Evolutionary conservation across 2,888 invertebrate species (phyloP).

Genomic region (Diarsia dahlii): DNA sequence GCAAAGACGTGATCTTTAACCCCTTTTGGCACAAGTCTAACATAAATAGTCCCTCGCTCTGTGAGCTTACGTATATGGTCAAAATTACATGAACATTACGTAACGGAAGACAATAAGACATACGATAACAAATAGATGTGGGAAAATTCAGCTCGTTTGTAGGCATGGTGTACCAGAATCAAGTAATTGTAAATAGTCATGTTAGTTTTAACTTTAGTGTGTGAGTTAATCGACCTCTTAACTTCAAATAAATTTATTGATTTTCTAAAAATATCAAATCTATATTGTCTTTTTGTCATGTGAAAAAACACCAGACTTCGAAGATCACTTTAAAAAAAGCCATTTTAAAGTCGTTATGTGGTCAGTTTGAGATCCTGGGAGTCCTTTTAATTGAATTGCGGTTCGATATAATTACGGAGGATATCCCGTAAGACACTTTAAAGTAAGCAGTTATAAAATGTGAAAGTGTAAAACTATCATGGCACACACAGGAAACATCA

Average conservation of each 20-base stretch:
- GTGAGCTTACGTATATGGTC: slow-evolving; percentile 28
- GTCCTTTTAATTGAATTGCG: slow-evolving; percentile 4
- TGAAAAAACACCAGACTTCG: background rate
- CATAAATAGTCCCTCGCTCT: background rate
- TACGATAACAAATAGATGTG: slow-evolving; percentile 16
- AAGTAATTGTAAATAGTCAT: background rate
- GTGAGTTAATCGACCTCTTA: background rate
- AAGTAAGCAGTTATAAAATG: no score
- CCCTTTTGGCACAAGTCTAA: slow-evolving; percentile 5
- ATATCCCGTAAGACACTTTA: background rate
- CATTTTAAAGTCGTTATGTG: background rate
- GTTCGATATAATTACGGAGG: background rate
- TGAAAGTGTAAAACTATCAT: background rate
- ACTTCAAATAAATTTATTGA: background rate
- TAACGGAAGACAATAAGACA: slow-evolving; percentile 25
- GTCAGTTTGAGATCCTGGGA: background rate
- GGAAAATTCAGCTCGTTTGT: slow-evolving; percentile 5
- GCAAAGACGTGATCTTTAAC: slow-evolving; percentile 24
- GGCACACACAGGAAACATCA: background rate
- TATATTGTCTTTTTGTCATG: background rate
- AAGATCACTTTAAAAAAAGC: background rate
- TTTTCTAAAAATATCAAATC: background rate
- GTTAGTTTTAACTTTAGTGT: background rate
- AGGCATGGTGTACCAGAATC: background rate
- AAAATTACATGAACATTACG: slow-evolving; percentile 38